phyloP scores from a whole-genome alignment of 2,113 vertebrate genomes.

The Bettongia penicillata region DNA sequence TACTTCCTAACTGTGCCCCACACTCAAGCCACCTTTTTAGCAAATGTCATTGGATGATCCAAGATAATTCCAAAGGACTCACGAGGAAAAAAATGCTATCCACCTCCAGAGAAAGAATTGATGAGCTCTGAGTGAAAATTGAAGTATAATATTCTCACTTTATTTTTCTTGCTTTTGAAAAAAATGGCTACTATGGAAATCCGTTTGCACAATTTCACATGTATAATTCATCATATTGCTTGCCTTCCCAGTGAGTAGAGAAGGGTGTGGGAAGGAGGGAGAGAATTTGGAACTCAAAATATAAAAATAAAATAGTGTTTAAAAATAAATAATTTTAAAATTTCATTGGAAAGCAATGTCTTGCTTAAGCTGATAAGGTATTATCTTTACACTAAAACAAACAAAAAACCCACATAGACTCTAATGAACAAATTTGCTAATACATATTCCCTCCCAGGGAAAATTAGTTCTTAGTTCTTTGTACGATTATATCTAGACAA shows the following conservation, averaged over 20 bases:
- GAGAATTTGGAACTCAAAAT: background rate
- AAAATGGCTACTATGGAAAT: background rate
- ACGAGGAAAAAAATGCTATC: background rate
- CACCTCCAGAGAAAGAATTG: background rate
- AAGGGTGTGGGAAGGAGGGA: background rate
- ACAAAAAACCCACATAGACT: background rate
- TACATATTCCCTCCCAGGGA: slow-evolving; percentile 19
- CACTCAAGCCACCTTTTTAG: slow-evolving; percentile 1
- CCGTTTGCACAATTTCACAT: background rate
- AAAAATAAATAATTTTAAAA: background rate
- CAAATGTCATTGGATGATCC: background rate
- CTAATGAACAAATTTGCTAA: slow-evolving; percentile 36
- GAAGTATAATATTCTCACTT: background rate
- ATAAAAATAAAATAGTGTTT: background rate
- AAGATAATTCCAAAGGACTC: background rate
- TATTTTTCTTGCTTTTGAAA: background rate
- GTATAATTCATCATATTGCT: background rate
- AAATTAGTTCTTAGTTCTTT: slow-evolving; percentile 20
- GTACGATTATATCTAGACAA: background rate
- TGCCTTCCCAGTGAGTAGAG: background rate
- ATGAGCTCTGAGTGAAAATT: background rate
- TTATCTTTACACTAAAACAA: slow-evolving; percentile 39
- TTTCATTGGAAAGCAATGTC: background rate
- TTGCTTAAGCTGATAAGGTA: background rate
- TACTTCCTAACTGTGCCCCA: slow-evolving; percentile 42